Evolutionary conservation across 2,113 vertebrate genomes (phyloP).

Genomic region (Gavialis gangeticus): DNA sequence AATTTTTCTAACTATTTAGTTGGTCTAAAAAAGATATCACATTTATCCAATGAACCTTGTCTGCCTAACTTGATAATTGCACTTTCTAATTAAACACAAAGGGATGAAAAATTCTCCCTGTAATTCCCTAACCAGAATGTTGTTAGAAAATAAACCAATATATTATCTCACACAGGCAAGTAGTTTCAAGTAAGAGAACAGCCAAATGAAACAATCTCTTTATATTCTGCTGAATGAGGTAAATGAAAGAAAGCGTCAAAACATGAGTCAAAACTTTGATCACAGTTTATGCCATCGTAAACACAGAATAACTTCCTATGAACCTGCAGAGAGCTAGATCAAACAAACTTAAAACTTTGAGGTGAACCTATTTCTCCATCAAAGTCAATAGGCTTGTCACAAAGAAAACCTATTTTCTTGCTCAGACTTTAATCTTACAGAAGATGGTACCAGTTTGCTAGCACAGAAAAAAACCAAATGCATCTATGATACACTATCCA

Average conservation of each 20-base stretch:
- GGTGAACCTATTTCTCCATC: not conserved
- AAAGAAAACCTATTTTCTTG: too few species aligned
- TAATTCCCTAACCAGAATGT: slow-evolving; percentile 6
- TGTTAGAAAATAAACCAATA: slow-evolving; percentile 17
- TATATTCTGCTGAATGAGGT: not conserved
- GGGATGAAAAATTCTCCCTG: slow-evolving; percentile 45
- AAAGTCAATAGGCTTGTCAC: not conserved
- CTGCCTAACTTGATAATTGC: slow-evolving; percentile 19
- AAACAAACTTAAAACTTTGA: not conserved
- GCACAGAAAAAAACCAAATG: not conserved
- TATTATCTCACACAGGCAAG: not conserved
- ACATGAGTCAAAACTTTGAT: not conserved
- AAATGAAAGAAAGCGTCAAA: not conserved
- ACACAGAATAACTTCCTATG: not conserved
- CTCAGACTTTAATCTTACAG: not conserved
- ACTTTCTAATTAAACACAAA: slow-evolving; percentile 62
- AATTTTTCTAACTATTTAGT: too few species aligned
- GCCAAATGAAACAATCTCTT: not conserved
- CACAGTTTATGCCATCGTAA: not conserved
- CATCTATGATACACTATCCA: not conserved
- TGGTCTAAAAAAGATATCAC: too few species aligned
- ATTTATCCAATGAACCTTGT: too few species aligned
- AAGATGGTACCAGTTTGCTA: not conserved
- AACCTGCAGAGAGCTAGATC: not conserved
- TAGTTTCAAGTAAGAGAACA: not conserved